Evolutionary conservation across 2,113 vertebrate genomes (phyloP).

Genomic region (Arenaria interpres): DNA sequence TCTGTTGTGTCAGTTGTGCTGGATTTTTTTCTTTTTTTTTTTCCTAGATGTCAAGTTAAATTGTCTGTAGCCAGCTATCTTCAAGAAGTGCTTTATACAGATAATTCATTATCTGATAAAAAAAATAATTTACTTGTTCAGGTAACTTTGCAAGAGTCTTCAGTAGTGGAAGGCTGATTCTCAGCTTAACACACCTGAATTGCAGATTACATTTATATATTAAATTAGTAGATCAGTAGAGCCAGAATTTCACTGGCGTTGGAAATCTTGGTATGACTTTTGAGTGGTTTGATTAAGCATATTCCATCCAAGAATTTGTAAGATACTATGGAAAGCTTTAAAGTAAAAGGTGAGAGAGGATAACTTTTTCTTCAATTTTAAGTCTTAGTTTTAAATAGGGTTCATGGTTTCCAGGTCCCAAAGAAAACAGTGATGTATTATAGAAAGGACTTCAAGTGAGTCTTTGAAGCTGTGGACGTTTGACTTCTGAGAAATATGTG

Average conservation of each 20-base stretch:
- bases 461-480: not conserved
- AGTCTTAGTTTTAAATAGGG: not conserved
- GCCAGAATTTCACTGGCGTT: not conserved
- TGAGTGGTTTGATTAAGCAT: not conserved
- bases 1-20: not conserved
- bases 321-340: not conserved
- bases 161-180: not conserved
- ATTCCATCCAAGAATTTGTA: not conserved
- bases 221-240: not conserved
- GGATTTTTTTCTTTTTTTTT: not conserved
- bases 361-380: not conserved
- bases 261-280: not conserved
- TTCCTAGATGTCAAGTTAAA: not conserved
- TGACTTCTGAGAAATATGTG: not conserved
- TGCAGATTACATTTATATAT: not conserved
- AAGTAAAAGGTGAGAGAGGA: rapidly evolving
- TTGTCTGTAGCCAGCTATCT: not conserved
- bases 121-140: not conserved
- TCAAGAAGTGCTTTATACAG: not conserved
- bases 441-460: not conserved
- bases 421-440: not conserved
- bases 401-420: not conserved
- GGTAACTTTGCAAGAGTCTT: not conserved
- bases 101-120: not conserved
- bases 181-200: not conserved